Evolutionary conservation across 2,888 invertebrate species (phyloP).

Genomic region (Horisme vitalbata): DNA sequence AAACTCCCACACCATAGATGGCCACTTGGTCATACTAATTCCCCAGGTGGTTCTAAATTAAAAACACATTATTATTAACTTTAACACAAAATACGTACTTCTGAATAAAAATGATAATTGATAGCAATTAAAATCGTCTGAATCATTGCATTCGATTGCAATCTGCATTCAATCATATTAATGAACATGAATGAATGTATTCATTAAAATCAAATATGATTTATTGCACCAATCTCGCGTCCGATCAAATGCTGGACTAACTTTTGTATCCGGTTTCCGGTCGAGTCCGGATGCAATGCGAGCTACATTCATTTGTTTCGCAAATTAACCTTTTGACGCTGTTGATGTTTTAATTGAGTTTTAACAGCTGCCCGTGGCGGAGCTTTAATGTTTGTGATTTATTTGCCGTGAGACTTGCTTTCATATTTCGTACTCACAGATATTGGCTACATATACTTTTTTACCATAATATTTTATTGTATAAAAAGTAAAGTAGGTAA

Average conservation of each 20-base stretch:
- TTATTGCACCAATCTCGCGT: slow-evolving; percentile 3
- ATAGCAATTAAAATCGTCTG: not conserved
- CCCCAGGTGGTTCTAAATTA: too few species aligned
- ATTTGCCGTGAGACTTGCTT: too few species aligned
- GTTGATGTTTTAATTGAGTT: slow-evolving; percentile 25
- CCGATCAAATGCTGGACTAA: slow-evolving; percentile 2
- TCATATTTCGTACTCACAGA: too few species aligned
- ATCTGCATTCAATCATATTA: slow-evolving; percentile 17
- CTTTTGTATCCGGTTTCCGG: slow-evolving; percentile 14
- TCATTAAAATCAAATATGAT: slow-evolving; percentile 9
- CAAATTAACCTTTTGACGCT: slow-evolving; percentile 22
- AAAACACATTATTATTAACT: too few species aligned
- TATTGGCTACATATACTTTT: too few species aligned
- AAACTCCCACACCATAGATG: too few species aligned
- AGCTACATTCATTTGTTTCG: slow-evolving; percentile 21
- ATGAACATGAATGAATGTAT: slow-evolving; percentile 1
- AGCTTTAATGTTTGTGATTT: not conserved
- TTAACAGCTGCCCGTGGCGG: not conserved
- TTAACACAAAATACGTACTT: too few species aligned
- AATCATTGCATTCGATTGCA: slow-evolving; percentile 3
- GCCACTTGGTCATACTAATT: too few species aligned
- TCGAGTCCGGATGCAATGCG: slow-evolving; percentile 7
- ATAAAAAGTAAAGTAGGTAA: too few species aligned
- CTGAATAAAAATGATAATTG: too few species aligned
- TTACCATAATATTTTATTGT: too few species aligned